Conservation (phyloP, 1,140 invertebrate genomes). For the Papilio glaucus region DNA sequence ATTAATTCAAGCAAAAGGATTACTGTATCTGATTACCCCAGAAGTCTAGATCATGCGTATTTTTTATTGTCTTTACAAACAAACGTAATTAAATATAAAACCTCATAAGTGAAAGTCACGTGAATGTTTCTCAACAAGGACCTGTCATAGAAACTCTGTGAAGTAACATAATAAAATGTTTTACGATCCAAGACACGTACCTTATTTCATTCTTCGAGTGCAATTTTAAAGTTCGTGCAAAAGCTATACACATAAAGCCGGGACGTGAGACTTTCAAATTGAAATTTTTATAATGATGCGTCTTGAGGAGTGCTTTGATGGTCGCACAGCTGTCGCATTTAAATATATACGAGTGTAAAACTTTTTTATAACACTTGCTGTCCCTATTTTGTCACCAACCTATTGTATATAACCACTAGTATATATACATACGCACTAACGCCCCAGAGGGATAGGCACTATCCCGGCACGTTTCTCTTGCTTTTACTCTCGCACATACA, state of each 20-base stretch:
- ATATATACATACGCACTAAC: too few species aligned
- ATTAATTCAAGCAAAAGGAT: too few species aligned
- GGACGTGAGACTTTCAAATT: slow-evolving; percentile 45
- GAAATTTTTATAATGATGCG: slow-evolving; percentile 5
- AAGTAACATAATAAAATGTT: slow-evolving; percentile 42
- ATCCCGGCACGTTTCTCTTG: too few species aligned
- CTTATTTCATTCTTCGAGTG: slow-evolving; percentile 58
- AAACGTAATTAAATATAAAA: neutral
- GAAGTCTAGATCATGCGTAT: too few species aligned
- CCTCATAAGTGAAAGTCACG: neutral
- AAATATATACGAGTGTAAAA: slow-evolving; percentile 37
- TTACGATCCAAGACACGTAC: slow-evolving; percentile 53
- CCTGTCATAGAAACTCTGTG: slow-evolving; percentile 19
- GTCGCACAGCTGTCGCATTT: slow-evolving; percentile 21
- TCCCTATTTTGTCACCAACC: too few species aligned
- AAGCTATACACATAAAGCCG: slow-evolving; percentile 57
- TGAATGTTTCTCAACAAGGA: neutral
- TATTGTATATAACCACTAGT: too few species aligned
- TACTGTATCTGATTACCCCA: too few species aligned
- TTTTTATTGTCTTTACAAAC: too few species aligned
- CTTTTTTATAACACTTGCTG: too few species aligned
- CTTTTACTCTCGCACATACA: too few species aligned
- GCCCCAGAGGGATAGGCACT: too few species aligned
- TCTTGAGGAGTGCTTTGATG: slow-evolving; percentile 37
- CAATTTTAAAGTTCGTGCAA: slow-evolving; percentile 58